Evolutionary conservation across 2,113 vertebrate species (phyloP).

Genomic region (Felis chaus): DNA sequence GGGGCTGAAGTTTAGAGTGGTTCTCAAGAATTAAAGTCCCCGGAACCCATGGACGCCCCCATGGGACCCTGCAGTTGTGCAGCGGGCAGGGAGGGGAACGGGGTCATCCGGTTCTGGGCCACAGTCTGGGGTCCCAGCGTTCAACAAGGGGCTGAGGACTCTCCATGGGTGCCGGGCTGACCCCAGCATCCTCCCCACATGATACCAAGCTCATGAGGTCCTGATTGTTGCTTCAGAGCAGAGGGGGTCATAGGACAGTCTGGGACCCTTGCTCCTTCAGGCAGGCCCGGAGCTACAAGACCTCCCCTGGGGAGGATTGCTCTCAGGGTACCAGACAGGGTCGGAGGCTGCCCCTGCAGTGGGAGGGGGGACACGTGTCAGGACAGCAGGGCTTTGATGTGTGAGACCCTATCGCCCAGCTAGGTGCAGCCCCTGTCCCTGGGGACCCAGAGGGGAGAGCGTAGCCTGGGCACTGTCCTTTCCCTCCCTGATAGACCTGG

Average conservation of each 20-base stretch:
- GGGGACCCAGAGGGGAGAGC: background rate
- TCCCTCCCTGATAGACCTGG: background rate
- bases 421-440: background rate
- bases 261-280: background rate
- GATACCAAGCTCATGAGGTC: fast-evolving
- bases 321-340: background rate
- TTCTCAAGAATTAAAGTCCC: background rate
- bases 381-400: background rate
- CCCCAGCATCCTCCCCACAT: fast-evolving
- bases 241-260: fast-evolving
- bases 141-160: background rate
- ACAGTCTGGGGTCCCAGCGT: too few relatives aligned
- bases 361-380: fast-evolving
- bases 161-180: background rate
- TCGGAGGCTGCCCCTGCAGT: background rate
- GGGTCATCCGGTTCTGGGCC: background rate
- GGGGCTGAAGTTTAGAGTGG: too few relatives aligned
- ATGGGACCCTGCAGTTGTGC: fast-evolving
- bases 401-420: background rate
- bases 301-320: background rate
- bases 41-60: fast-evolving
- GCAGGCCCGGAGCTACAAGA: background rate
- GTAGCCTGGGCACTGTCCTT: background rate
- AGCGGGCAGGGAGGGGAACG: fast-evolving
- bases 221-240: background rate